A percentile compares a stretch with the other conserved stretches of the same genome.
These are phyloP conservation scores for Orthosia incerta DNA, from an alignment of 2,888 invertebrate genomes.

Conservation along the genomic window DNA sequence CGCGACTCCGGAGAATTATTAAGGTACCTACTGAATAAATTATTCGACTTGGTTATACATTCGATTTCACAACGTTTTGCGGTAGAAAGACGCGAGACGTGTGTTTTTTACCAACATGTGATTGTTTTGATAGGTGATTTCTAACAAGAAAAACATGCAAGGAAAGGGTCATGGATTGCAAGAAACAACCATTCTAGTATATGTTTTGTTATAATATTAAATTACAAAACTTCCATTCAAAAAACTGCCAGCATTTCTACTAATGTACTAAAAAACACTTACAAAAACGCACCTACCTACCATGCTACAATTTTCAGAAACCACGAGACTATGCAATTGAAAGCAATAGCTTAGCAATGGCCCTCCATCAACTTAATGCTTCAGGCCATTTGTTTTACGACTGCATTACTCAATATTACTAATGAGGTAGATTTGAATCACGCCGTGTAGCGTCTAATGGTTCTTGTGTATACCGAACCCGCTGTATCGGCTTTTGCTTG, in stretches of 20 bases:
- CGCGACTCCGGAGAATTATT: too few species aligned
- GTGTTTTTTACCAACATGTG: too few species aligned
- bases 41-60: too few species aligned
- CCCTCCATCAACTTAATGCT: conserved; percentile 59
- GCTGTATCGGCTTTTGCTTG: too few species aligned
- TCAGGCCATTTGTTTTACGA: conserved; percentile 55
- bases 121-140: neutral
- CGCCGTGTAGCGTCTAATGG: conserved; percentile 52
- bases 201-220: too few species aligned
- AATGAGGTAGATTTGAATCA: conserved; percentile 57
- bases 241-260: neutral
- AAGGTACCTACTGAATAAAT: too few species aligned
- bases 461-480: conserved; percentile 22
- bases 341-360: conserved; percentile 40
- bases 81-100: too few species aligned
- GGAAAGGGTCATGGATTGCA: too few species aligned
- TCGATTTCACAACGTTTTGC: too few species aligned
- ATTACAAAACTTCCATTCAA: neutral
- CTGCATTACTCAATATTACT: conserved; percentile 61
- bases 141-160: too few species aligned
- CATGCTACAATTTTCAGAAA: neutral
- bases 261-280: neutral
- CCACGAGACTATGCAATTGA: conserved; percentile 19
- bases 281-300: neutral
- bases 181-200: too few species aligned